phyloP scores from a whole-genome alignment of 2,797 vertebrate species.

The Antrozous pallidus region DNA sequence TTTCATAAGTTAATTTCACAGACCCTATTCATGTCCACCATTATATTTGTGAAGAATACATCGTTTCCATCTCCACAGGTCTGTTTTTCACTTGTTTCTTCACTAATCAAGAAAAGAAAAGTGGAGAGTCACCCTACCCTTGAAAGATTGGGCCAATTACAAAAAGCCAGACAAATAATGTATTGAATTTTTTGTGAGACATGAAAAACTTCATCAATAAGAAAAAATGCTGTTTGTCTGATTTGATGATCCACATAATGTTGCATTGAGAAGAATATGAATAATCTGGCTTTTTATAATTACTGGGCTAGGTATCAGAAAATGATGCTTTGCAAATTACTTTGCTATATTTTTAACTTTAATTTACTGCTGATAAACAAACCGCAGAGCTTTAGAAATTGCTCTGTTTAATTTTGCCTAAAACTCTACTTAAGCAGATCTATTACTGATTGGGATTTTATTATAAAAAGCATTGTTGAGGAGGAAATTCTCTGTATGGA shows the following conservation, averaged over 20 bases:
- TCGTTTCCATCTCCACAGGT: background rate
- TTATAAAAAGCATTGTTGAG: conserved; percentile 33
- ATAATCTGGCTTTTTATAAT: conserved; percentile 1
- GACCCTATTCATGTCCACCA: background rate
- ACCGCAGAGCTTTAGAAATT: conserved; percentile 30
- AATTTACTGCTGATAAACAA: conserved; percentile 19
- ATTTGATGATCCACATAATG: background rate
- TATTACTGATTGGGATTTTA: conserved; percentile 56
- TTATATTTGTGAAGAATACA: background rate
- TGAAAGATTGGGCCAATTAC: background rate
- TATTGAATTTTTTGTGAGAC: conserved; percentile 53
- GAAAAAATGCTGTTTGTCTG: conserved; percentile 6
- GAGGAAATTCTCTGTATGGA: conserved; percentile 24
- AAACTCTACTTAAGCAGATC: conserved; percentile 38
- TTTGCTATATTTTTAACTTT: conserved; percentile 45
- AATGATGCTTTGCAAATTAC: background rate
- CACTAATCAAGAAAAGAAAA: background rate
- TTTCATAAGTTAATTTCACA: background rate
- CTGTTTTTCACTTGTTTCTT: background rate
- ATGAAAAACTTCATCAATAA: background rate
- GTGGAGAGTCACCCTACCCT: background rate
- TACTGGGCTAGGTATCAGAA: background rate
- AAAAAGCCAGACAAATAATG: background rate
- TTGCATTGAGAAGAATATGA: conserved; percentile 18
- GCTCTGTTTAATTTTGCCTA: conserved; percentile 58